Conservation (phyloP, 2,888 invertebrate species). For the Drosophila heteroneura region DNA sequence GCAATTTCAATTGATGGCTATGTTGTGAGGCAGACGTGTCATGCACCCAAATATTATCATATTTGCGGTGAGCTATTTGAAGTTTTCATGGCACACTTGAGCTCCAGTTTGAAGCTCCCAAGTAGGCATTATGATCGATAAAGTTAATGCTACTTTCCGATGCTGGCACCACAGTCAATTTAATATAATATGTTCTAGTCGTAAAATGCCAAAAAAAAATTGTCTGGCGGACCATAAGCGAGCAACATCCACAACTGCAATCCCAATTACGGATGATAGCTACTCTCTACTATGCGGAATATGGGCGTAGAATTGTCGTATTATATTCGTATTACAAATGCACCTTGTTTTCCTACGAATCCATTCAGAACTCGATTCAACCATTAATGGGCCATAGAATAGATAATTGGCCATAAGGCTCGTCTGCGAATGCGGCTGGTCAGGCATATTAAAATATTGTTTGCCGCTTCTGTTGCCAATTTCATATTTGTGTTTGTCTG, state of each 20-base stretch:
- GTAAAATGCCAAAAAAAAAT: conserved; percentile 50
- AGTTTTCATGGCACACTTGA: conserved; percentile 20
- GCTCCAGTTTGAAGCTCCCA: conserved; percentile 30
- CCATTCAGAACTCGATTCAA: conserved; percentile 65
- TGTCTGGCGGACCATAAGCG: conserved; percentile 47
- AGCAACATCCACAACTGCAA: conserved; percentile 47
- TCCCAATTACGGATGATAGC: conserved; percentile 54
- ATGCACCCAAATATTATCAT: conserved; percentile 13
- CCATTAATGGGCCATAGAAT: conserved; percentile 74
- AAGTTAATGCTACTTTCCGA: conserved; percentile 24
- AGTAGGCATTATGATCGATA: conserved; percentile 12
- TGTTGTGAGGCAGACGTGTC: conserved; percentile 6
- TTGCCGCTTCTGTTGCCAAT: conserved; percentile 28
- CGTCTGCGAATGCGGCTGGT: conserved; percentile 64
- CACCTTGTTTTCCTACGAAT: conserved; percentile 29
- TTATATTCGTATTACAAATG: conserved; percentile 60
- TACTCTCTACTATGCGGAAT: conserved; percentile 17
- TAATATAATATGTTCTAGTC: conserved; percentile 67
- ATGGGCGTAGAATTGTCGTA: conserved; percentile 39
- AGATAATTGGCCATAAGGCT: conserved; percentile 78
- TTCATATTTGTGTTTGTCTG: conserved; percentile 38
- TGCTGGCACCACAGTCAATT: conserved; percentile 61
- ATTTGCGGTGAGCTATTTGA: conserved; percentile 11
- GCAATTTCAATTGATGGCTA: conserved; percentile 10
- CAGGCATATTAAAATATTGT: conserved; percentile 71